These are phyloP conservation scores for Rhingia campestris DNA, from an alignment of 2,888 invertebrate genomes.

Conservation along the genomic window DNA sequence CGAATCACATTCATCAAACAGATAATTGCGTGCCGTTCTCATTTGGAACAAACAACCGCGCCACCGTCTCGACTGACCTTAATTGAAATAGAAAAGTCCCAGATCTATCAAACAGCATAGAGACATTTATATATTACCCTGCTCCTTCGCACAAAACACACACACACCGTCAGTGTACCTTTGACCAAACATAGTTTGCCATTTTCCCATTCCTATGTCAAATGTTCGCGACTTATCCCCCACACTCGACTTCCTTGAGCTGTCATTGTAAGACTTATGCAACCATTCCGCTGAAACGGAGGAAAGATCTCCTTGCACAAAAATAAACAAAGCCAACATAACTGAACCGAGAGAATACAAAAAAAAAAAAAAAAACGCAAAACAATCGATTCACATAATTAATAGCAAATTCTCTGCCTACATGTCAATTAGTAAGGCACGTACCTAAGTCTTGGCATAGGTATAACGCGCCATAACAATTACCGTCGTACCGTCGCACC, in stretches of 20 bases:
- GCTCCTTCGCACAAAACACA: conserved; percentile 11
- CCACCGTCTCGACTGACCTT: conserved; percentile 28
- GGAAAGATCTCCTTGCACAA: conserved; percentile 41
- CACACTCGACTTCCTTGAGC: conserved; percentile 53
- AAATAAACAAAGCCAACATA: conserved; percentile 43
- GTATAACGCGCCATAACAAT: conserved; percentile 13
- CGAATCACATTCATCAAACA: conserved; percentile 44
- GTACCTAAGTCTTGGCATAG: conserved; percentile 6
- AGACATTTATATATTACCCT: conserved; percentile 18
- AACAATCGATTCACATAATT: conserved; percentile 73
- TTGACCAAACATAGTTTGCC: background rate
- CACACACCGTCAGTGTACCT: conserved; percentile 6
- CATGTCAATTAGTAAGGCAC: conserved; percentile 67
- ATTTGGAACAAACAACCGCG: conserved; percentile 29
- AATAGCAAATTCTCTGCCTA: conserved; percentile 68
- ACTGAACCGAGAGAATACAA: conserved; percentile 12
- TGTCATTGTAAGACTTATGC: conserved; percentile 54
- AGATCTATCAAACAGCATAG: conserved; percentile 24
- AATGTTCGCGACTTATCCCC: conserved; percentile 5
- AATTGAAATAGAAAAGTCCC: conserved; percentile 33
- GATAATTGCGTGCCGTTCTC: conserved; percentile 39
- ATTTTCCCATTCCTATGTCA: conserved; percentile 5
- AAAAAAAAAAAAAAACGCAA: conserved; percentile 28
- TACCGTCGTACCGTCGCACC: conserved; percentile 8
- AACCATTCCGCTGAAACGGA: conserved; percentile 8